phyloP scores from a whole-genome alignment of 2,113 vertebrate genomes.

The Seriola aureovittata region DNA sequence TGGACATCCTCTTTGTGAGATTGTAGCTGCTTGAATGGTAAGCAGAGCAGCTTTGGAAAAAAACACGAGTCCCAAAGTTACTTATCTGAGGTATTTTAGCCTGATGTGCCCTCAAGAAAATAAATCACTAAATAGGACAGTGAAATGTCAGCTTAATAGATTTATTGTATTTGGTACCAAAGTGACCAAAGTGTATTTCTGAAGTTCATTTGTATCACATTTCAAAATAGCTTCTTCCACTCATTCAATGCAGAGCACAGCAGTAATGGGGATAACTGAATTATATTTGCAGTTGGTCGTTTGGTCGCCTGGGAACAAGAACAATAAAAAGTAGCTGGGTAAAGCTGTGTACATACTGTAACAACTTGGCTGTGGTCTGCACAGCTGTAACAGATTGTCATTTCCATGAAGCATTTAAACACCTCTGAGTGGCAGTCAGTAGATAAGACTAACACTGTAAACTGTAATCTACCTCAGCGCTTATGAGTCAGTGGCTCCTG shows the following conservation, averaged over 20 bases:
- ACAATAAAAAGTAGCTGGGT: neutral
- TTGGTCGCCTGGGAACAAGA: neutral
- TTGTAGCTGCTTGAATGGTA: neutral
- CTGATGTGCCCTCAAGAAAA: neutral
- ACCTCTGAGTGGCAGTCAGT: neutral
- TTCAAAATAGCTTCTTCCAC: neutral
- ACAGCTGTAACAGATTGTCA: neutral
- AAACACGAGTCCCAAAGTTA: neutral
- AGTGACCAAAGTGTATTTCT: neutral
- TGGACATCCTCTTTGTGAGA: neutral
- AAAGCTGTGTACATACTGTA: neutral
- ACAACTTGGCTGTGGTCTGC: neutral
- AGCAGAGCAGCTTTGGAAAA: slow-evolving; percentile 3
- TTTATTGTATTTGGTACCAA: neutral
- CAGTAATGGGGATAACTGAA: neutral
- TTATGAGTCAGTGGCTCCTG: neutral
- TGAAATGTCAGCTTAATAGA: no score
- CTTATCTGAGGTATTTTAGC: neutral
- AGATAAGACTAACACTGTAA: neutral
- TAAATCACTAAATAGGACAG: neutral
- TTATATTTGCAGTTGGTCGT: neutral
- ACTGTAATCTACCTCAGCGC: neutral
- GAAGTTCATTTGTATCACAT: neutral
- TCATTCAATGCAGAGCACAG: neutral
- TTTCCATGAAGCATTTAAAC: slow-evolving; percentile 14